Evolutionary conservation across 2,888 invertebrate species (phyloP).

Genomic region (Megamerina dolium): DNA sequence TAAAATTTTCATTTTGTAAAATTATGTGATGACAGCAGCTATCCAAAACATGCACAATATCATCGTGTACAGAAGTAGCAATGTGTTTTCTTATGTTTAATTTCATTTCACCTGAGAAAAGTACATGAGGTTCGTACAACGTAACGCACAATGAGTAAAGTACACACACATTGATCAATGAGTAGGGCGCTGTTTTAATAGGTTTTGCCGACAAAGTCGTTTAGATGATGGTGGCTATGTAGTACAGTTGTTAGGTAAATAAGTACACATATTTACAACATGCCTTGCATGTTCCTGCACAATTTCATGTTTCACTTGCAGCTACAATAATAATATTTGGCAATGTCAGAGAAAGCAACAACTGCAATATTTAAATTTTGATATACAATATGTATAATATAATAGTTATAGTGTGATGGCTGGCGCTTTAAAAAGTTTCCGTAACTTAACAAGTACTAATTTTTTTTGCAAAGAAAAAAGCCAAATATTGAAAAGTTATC

Average conservation of each 20-base stretch:
- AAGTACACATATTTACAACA: too few species aligned
- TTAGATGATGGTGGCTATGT: too few species aligned
- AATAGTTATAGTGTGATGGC: too few species aligned
- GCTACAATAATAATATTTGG: too few species aligned
- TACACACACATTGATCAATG: too few species aligned
- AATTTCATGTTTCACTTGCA: not conserved
- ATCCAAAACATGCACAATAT: conserved; percentile 8
- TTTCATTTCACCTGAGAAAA: conserved; percentile 1
- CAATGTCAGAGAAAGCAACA: not conserved
- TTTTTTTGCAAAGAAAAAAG: too few species aligned
- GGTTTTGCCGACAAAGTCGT: conserved; percentile 4
- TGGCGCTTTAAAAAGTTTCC: too few species aligned
- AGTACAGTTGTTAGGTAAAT: too few species aligned
- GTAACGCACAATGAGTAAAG: not conserved
- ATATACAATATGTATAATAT: too few species aligned
- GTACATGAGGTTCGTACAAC: not conserved
- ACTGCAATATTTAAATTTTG: conserved; percentile 6
- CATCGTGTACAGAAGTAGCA: conserved; percentile 3
- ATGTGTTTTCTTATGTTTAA: conserved; percentile 1
- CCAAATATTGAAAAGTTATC: too few species aligned
- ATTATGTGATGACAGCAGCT: conserved; percentile 11
- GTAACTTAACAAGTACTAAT: too few species aligned
- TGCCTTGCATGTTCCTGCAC: not conserved
- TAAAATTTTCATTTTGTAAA: too few species aligned
- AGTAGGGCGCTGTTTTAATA: not conserved